Conservation (phyloP, 1,140 invertebrate genomes). For the Macrocentrus cingulum region DNA sequence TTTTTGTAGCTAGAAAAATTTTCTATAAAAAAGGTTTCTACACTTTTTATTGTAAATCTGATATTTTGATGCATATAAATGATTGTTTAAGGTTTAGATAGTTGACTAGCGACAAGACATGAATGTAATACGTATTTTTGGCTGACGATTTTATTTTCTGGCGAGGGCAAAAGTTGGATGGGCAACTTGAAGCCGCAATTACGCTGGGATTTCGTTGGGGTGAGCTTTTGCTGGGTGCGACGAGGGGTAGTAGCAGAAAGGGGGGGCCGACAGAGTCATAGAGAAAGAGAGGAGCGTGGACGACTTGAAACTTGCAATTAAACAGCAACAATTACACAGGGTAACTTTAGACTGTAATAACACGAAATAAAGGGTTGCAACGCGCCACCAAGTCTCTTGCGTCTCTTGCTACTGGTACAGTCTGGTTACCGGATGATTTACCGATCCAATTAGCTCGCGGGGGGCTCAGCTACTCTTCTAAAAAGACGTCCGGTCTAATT, state of each 20-base stretch:
- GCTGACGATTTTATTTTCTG: not conserved
- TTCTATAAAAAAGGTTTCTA: too few species aligned
- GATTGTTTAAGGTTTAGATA: too few species aligned
- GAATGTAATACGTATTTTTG: not conserved
- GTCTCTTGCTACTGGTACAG: slow-evolving; percentile 1
- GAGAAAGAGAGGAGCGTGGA: slow-evolving; percentile 19
- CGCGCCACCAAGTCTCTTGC: slow-evolving; percentile 24
- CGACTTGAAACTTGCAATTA: slow-evolving; percentile 60
- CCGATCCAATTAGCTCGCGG: slow-evolving; percentile 58
- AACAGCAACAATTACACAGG: slow-evolving; percentile 61
- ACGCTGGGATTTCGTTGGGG: slow-evolving; percentile 4
- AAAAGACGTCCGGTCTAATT: slow-evolving; percentile 59
- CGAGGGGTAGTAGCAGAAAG: not conserved
- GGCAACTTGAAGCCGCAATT: slow-evolving; percentile 16
- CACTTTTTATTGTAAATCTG: too few species aligned
- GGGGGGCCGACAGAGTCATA: not conserved
- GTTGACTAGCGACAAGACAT: too few species aligned
- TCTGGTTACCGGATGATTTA: slow-evolving; percentile 60
- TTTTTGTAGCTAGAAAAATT: too few species aligned
- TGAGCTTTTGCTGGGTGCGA: not conserved
- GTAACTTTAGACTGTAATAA: slow-evolving; percentile 62
- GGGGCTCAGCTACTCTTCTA: slow-evolving; percentile 45
- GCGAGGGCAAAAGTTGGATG: not conserved
- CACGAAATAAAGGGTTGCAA: slow-evolving; percentile 59
- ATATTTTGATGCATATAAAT: too few species aligned